Percentiles rank a stretch among this genome's conserved stretches.
Evolutionary conservation across 2,113 vertebrate genomes (phyloP).

Genomic region (Asarcornis scutulata): DNA sequence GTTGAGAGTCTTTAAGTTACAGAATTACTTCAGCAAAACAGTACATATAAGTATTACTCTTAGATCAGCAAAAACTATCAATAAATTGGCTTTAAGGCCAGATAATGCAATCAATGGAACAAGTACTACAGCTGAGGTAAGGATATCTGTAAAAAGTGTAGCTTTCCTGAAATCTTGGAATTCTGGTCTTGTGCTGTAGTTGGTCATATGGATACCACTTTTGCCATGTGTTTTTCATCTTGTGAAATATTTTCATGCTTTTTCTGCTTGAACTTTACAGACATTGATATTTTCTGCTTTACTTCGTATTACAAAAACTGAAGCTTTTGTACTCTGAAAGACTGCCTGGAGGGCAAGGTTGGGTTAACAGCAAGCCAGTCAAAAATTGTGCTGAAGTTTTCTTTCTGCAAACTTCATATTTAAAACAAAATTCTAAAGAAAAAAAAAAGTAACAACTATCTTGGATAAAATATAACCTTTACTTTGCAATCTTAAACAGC

Average conservation of each 20-base stretch:
- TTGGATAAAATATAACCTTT: not conserved
- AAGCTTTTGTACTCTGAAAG: not conserved
- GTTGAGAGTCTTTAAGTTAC: not conserved
- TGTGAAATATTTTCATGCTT: not conserved
- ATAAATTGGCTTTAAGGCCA: not conserved
- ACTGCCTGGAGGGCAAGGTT: slow-evolving; percentile 1
- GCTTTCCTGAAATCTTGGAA: not conserved
- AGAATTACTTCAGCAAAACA: not conserved
- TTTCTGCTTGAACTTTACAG: not conserved
- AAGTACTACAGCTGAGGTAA: not conserved
- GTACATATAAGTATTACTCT: not conserved
- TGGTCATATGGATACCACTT: not conserved
- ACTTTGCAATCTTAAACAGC: not conserved
- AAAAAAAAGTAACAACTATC: not conserved
- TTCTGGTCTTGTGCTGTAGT: not conserved
- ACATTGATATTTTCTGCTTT: not conserved
- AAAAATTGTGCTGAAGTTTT: not conserved
- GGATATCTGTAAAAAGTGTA: not conserved
- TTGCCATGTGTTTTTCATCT: slow-evolving; percentile 25
- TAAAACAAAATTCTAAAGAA: not conserved
- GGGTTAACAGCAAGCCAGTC: not conserved
- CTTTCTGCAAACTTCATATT: not conserved
- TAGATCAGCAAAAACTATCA: not conserved
- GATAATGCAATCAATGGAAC: not conserved
- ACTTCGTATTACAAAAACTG: not conserved